Base-by-base conservation (phyloP, 2,113 vertebrate genomes). In the Grantiella picta region DNA sequence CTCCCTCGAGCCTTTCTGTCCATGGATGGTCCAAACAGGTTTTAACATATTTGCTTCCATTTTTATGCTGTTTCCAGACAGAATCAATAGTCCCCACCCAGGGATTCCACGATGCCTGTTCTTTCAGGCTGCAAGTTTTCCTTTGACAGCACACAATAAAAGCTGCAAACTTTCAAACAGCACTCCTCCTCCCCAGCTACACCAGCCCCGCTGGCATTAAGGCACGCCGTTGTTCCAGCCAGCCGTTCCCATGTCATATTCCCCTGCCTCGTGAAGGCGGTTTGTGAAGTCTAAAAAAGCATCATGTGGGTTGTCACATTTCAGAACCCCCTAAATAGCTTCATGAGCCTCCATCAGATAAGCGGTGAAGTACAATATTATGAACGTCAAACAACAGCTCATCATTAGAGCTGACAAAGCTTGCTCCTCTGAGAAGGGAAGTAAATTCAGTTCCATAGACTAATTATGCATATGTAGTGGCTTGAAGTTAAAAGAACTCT, bases 361-460 rank as follows among this genome's bases (percentile, higher is more conserved):
- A 89, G 65, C 13, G 1, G 15, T 2, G 6, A 83, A 81, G 64
- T 52, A 77, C 94, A 95, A 93, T 95, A 90, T 96, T 94, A 56
- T 94, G 92, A 97, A 68, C 0, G 9, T 64, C 86, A 86, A 81
- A 89, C 77, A 95, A 64, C 92, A 90, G 82, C 72, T 52, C 28
- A 76, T 86, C 60, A 13, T 90, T 49, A 50, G 69, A 79, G 88
- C 90, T 89, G 90, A 93, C 88, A 93, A 84, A 86, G 82, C 80
- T 68, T 38, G 36, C 4, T 65, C 65, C 57, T 83, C 88, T 29
- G 60, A 70, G 73, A 79, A 78, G 60, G 88, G 79, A 95, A 89
- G 72, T 40, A 71, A 93, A 95, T 76, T 47, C 72, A 78, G 2
- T 38, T 56, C 93, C 44, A 20, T 13, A 92, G 86, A 68, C 36